Conservation (phyloP, 2,797 vertebrate species). For the Coregonus sp. region DNA sequence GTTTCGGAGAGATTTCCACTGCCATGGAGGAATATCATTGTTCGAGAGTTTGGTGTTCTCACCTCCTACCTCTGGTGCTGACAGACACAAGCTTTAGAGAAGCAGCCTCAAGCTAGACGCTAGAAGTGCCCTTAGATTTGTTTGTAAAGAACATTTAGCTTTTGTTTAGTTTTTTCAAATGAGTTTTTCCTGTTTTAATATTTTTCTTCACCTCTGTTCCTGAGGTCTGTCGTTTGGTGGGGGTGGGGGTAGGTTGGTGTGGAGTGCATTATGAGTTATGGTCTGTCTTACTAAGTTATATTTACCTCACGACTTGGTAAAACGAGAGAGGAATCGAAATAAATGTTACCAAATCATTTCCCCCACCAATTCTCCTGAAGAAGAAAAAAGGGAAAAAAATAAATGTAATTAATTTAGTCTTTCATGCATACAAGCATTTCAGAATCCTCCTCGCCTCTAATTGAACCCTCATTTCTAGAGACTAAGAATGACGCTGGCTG, state of each 20-base stretch:
- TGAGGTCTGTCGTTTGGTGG: not conserved
- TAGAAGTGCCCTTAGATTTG: constrained; percentile 36
- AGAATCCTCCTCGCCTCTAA: not conserved
- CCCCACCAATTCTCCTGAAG: not conserved
- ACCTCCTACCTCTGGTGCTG: constrained; percentile 27
- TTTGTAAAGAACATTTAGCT: constrained; percentile 3
- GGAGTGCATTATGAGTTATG: not conserved
- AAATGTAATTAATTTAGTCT: not conserved
- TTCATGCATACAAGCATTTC: not conserved
- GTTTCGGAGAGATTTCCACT: constrained; percentile 1
- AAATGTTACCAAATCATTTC: not conserved
- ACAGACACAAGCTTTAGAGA: constrained; percentile 4
- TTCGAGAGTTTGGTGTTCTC: constrained; percentile 12
- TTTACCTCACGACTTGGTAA: not conserved
- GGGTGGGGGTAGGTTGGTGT: not conserved
- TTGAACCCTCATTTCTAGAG: not conserved
- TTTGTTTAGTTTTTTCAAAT: not conserved
- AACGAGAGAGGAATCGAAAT: not conserved
- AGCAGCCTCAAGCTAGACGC: constrained; percentile 17
- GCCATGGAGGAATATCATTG: not conserved
- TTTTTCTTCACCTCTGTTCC: constrained; percentile 12
- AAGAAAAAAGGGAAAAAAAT: not conserved
- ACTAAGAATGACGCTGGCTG: not conserved
- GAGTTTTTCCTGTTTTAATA: constrained; percentile 6
- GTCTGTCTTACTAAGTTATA: not conserved